Percentiles rank a stretch among this genome's conserved stretches.
These are phyloP conservation scores for Myiothlypis coronata DNA, from an alignment of 2,797 vertebrate genomes.

Conservation along the genomic window DNA sequence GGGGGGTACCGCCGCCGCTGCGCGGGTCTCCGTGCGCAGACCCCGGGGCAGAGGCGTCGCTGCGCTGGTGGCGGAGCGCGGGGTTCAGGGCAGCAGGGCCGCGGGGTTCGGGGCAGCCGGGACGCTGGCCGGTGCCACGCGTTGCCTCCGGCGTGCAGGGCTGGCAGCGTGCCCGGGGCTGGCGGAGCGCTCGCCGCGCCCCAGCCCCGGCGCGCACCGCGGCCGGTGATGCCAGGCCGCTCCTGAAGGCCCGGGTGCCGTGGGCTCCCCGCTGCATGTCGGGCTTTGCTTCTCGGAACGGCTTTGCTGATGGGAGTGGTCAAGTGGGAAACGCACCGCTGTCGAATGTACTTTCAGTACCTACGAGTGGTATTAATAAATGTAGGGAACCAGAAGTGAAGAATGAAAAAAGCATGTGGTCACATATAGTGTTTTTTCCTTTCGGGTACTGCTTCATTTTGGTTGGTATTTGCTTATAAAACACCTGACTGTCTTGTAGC, in stretches of 20 bases:
- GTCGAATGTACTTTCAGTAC: neutral
- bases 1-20: neutral
- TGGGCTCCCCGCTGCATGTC: accelerated
- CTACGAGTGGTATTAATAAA: neutral
- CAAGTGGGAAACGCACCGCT: accelerated
- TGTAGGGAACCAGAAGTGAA: neutral
- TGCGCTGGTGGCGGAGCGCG: neutral
- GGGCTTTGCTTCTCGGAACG: accelerated
- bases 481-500: accelerated
- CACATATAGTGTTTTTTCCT: neutral
- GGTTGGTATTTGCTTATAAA: neutral
- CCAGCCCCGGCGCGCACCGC: neutral
- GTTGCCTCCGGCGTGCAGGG: neutral
- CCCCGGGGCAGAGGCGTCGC: neutral
- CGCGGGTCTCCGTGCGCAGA: neutral
- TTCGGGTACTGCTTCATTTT: neutral
- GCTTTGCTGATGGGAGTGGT: accelerated
- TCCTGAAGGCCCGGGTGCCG: neutral
- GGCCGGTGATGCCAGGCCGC: neutral
- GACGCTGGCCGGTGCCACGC: neutral
- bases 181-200: neutral
- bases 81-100: too few species aligned
- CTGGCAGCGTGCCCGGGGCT: neutral
- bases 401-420: neutral
- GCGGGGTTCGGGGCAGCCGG: neutral